Evolutionary conservation across 2,888 invertebrate genomes (phyloP).

Genomic region (Slavum lentiscoides): DNA sequence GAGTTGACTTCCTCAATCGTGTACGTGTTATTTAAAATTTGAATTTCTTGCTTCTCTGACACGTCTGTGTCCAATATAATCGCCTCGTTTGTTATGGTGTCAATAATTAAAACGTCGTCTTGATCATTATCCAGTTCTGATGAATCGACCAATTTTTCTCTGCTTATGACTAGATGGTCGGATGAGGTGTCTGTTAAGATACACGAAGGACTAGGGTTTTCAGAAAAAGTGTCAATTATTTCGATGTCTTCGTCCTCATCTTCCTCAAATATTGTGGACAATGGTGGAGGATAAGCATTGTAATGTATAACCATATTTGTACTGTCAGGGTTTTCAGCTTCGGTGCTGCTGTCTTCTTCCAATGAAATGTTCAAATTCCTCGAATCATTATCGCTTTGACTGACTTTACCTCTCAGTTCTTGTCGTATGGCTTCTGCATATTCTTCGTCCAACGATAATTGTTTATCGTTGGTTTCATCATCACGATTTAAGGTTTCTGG

Average conservation of each 20-base stretch:
- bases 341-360: conserved; percentile 14
- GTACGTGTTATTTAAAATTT: conserved; percentile 54
- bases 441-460: conserved; percentile 45
- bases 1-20: conserved; percentile 54
- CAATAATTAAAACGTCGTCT: conserved; percentile 62
- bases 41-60: conserved; percentile 55
- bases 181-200: conserved; percentile 48
- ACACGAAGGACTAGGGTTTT: conserved; percentile 54
- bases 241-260: conserved; percentile 59
- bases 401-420: conserved; percentile 49
- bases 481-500: conserved; percentile 40
- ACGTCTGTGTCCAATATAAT: conserved; percentile 59
- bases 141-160: conserved; percentile 44
- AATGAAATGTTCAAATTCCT: conserved; percentile 43
- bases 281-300: conserved; percentile 65
- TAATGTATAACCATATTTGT: conserved; percentile 59
- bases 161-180: conserved; percentile 40
- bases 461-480: conserved; percentile 23
- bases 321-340: conserved; percentile 35
- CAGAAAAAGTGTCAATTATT: conserved; percentile 54
- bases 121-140: conserved; percentile 56
- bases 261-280: conserved; percentile 69
- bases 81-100: conserved; percentile 63
- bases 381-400: conserved; percentile 45
- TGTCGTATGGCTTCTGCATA: conserved; percentile 49